phyloP scores from a whole-genome alignment of 2,888 invertebrate genomes.

The Syritta pipiens region DNA sequence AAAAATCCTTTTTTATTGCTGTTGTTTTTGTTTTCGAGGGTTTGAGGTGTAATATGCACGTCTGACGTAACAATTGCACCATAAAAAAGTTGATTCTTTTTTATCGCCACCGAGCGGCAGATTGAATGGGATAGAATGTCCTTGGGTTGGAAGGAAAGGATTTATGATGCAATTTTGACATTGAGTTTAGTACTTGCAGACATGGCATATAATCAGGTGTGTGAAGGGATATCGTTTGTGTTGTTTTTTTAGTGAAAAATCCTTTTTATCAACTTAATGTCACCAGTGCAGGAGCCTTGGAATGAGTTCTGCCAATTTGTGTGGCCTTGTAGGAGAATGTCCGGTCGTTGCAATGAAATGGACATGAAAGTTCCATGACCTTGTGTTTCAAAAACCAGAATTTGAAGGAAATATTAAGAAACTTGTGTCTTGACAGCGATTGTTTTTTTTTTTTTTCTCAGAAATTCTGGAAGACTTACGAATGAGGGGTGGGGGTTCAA shows the following conservation, averaged over 20 bases:
- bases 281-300: too few relatives aligned
- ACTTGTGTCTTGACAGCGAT: too few relatives aligned
- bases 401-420: too few relatives aligned
- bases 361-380: too few relatives aligned
- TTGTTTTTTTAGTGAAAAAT: neutral
- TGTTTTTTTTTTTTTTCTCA: too few relatives aligned
- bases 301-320: too few relatives aligned
- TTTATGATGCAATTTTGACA: slow-evolving; percentile 47
- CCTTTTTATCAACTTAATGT: too few relatives aligned
- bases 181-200: neutral
- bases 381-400: too few relatives aligned
- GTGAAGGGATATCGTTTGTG: neutral
- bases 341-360: too few relatives aligned
- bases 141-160: slow-evolving; percentile 51
- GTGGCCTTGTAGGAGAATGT: too few relatives aligned
- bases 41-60: neutral
- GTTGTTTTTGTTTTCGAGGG: neutral
- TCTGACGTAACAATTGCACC: slow-evolving; percentile 18
- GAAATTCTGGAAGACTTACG: too few relatives aligned
- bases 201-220: slow-evolving; percentile 14
- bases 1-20: slow-evolving; percentile 59
- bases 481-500: too few relatives aligned
- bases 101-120: neutral
- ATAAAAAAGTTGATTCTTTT: slow-evolving; percentile 11
- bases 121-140: slow-evolving; percentile 6